Evolutionary conservation across 92 coral and sea anemone genomes (phyloP), one percentile per base, ranked within the genome.

Genomic region (Heliopora coerulea): DNA sequence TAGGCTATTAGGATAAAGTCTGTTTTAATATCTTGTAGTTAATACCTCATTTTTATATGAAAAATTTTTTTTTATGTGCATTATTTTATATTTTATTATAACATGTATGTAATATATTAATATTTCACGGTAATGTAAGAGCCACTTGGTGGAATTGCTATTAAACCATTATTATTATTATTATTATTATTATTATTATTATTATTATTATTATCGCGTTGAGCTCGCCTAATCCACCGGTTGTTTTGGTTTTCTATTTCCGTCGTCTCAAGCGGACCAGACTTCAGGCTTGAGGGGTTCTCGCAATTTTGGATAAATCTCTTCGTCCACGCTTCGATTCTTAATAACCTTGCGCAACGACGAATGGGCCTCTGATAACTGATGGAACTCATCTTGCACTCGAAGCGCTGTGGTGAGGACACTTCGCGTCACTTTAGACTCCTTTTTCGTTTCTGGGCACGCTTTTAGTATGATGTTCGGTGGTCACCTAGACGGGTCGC

Each of bases 241-340:
- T 37, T 24, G 13, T 58, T 32, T 57, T 75, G 82, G 0, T 8
- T 27, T 13, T 82, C 49, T 0, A 82, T 76, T 15, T 82, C 86
- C 29, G 62, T 46, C 0, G 86, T 82, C 7, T 13, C 65, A 50
- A 82, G 40, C 31, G 86, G 86, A 37, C 82, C 86, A 3, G 18
- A 49, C 62, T 3, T 35, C 62, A 81, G 42, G 30, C n/a, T 8
- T 17, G 48, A 8, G 19, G 39, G n/a, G 0, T 9, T 6, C 52
- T 49, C 2, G 78, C 82, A 82, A n/a, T 76, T 83, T 1, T 6
- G 49, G n/a, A 76, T 59, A 28, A 82, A 75, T 18, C 86, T 57
- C 63, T 72, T 25, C 25, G 66, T 35, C 83, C 86, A 83, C 0
- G 86, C 86, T 29, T 82, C 86, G 27, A 82, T n/a, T 39, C 63